These are phyloP conservation scores for Ascaphus truei DNA, from an alignment of 2,113 vertebrate species.

Conservation along the genomic window DNA sequence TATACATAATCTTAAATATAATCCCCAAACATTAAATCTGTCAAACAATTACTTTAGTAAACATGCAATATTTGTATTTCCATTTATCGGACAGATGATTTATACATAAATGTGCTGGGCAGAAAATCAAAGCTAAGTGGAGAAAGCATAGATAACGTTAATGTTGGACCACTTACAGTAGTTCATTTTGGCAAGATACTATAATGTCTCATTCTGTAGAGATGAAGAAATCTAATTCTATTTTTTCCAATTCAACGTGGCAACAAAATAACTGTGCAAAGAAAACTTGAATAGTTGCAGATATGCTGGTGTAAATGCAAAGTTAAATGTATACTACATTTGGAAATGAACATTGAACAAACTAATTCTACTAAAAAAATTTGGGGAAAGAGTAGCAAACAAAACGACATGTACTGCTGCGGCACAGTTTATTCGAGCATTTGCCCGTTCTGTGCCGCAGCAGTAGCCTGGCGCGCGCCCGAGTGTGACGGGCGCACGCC, in stretches of 20 bases:
- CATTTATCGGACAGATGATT: conserved; percentile 9
- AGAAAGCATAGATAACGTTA: conserved; percentile 6
- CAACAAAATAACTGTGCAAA: no score
- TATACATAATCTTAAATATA: conserved; percentile 2
- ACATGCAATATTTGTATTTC: neutral
- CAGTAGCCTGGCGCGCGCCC: no score
- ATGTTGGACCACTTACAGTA: conserved; percentile 1
- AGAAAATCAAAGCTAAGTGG: neutral
- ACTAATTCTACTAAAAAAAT: no score
- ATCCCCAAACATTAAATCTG: neutral
- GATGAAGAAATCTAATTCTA: neutral
- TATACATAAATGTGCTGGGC: conserved; percentile 9
- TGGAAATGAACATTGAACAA: no score
- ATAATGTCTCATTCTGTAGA: no score
- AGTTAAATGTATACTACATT: no score
- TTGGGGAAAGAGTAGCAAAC: no score
- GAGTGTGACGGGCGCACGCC: no score
- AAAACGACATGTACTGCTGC: no score
- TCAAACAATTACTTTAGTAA: conserved; percentile 13
- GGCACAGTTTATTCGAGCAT: no score
- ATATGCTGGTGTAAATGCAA: neutral
- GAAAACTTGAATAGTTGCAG: neutral
- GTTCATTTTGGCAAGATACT: neutral
- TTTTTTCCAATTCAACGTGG: neutral
- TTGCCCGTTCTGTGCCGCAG: no score